A percentile compares a stretch with the other conserved stretches of the same genome.
Conservation (phyloP, 2,113 vertebrate genomes). For the Mustelus asterias region DNA sequence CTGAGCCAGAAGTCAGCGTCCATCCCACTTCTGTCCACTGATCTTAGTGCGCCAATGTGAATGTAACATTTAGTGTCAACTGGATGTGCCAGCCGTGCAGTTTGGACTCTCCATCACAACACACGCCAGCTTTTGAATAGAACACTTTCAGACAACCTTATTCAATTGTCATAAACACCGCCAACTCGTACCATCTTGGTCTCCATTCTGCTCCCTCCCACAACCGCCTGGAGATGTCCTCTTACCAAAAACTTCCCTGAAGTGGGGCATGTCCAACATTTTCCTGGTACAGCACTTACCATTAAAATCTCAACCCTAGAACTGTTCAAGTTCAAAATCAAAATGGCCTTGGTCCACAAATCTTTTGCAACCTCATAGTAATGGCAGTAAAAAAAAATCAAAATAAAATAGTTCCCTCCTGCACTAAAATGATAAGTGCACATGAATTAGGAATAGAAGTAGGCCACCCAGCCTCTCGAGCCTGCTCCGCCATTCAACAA, state of each 20-base stretch:
- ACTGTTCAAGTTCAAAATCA: background rate
- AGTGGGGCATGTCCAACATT: background rate
- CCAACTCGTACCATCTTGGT: background rate
- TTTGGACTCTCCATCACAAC: background rate
- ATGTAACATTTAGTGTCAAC: background rate
- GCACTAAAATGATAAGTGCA: background rate
- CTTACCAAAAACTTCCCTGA: background rate
- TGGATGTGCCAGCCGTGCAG: background rate
- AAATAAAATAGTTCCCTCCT: background rate
- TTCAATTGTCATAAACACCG: background rate
- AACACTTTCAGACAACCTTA: background rate
- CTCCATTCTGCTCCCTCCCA: background rate
- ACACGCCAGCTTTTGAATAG: background rate
- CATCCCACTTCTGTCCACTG: background rate
- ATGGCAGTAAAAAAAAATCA: background rate
- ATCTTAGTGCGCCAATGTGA: background rate
- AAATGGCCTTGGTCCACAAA: background rate
- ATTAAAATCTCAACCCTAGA: background rate
- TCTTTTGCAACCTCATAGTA: background rate
- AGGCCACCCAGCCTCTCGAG: too few species aligned
- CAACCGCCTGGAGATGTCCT: background rate
- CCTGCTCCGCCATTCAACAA: too few species aligned
- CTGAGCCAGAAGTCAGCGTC: background rate
- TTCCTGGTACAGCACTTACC: background rate
- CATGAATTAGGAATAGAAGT: too few species aligned